Evolutionary conservation across 2,113 vertebrate species (phyloP).

Genomic region (Chascanopsetta lugubris): DNA sequence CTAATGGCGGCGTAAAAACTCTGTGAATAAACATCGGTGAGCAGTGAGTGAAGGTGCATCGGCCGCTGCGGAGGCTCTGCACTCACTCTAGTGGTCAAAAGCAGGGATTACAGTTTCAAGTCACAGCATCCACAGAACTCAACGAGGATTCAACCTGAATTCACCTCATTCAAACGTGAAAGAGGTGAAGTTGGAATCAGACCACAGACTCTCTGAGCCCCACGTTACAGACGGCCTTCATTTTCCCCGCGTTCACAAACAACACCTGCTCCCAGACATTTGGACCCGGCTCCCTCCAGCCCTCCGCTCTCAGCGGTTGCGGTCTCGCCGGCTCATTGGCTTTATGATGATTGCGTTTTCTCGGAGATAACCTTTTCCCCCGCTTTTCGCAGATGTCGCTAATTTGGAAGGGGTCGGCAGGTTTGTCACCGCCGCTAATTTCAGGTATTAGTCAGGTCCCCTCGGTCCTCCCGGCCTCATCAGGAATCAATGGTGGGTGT

Average conservation of each 20-base stretch:
- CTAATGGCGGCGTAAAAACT: too few relatives aligned
- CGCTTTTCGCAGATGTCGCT: slow-evolving; percentile 60
- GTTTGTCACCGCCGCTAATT: slow-evolving; percentile 10
- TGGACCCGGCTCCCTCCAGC: not conserved
- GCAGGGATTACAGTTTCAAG: too few relatives aligned
- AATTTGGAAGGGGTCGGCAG: slow-evolving; percentile 31
- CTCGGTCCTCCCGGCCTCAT: not conserved
- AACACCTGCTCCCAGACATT: slow-evolving; percentile 51
- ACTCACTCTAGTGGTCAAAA: too few relatives aligned
- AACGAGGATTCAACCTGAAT: too few relatives aligned
- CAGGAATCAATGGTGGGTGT: slow-evolving; percentile 5
- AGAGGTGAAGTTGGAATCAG: too few relatives aligned
- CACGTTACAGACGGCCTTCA: slow-evolving; percentile 1
- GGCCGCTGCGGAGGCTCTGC: too few relatives aligned
- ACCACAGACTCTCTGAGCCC: too few relatives aligned
- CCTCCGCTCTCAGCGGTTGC: slow-evolving; percentile 20
- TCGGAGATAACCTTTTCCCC: slow-evolving; percentile 47
- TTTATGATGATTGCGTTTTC: slow-evolving; percentile 57
- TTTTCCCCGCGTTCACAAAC: slow-evolving; percentile 35
- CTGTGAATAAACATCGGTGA: too few relatives aligned
- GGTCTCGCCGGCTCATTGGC: slow-evolving; percentile 49
- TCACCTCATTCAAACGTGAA: too few relatives aligned
- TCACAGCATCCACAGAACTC: too few relatives aligned
- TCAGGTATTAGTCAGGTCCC: slow-evolving; percentile 17
- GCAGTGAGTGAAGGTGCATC: too few relatives aligned